Percentiles rank a stretch among this genome's conserved stretches.
These are phyloP conservation scores for Vidua chalybeata DNA, from an alignment of 2,113 vertebrate genomes.

Conservation along the genomic window DNA sequence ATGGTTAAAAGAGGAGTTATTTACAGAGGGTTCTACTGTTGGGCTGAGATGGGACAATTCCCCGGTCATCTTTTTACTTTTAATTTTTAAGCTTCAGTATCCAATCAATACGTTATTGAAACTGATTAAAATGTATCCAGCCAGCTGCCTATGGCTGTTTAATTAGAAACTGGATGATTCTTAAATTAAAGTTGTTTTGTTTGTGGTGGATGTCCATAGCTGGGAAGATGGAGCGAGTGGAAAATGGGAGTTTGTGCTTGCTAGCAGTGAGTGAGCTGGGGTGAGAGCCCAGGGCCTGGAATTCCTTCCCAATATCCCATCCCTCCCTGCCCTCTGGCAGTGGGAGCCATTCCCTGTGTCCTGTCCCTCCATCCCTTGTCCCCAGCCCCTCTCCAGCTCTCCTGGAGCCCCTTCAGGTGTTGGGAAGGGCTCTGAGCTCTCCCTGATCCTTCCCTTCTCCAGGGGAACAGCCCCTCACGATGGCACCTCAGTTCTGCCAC, in stretches of 20 bases:
- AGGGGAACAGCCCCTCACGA: neutral
- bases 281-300: neutral
- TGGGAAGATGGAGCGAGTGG: conserved; percentile 38
- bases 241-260: conserved; percentile 26
- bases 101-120: conserved; percentile 86
- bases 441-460: neutral
- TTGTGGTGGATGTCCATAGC: conserved; percentile 46
- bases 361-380: neutral
- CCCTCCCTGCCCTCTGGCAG: fast-evolving
- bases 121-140: conserved; percentile 87
- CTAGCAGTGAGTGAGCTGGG: neutral
- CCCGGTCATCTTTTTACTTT: conserved; percentile 85
- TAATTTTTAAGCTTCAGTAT: conserved; percentile 84
- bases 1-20: conserved; percentile 90
- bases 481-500: neutral
- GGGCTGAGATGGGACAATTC: conserved; percentile 84
- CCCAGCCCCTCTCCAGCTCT: neutral
- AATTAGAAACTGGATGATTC: conserved; percentile 85
- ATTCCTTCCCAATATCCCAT: neutral
- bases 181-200: conserved; percentile 83
- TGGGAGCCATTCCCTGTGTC: neutral
- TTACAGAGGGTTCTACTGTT: conserved; percentile 82
- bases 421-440: neutral
- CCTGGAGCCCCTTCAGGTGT: neutral
- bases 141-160: conserved; percentile 84